Base-by-base conservation (phyloP, 2,797 vertebrate species). In the Syngnathus acus region DNA sequence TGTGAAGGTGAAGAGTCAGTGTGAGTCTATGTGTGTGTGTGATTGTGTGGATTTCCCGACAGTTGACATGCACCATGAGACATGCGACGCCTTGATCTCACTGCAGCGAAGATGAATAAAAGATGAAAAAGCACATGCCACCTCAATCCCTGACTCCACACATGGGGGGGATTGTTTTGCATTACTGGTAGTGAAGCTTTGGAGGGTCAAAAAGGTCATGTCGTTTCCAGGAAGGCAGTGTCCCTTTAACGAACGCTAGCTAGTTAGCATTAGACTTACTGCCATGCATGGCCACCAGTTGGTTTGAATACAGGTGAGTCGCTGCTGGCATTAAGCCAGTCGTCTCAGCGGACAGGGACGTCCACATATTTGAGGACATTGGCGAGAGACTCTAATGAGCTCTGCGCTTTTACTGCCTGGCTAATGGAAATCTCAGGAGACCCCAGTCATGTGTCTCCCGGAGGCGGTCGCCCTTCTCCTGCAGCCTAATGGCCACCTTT, bases 341-440 rank as follows among this genome's bases (percentile, higher is more conserved):
- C 8, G 54, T 37, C 7, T 38, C 32, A 9, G 11, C 14, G 7
- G 21, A 53, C 10, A 54, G 21, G 10, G 19, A n/a, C 1, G 50
- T 9, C 19, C 50, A 51, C 50, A 9, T 51, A 9, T n/a, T 51
- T 51, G 48, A 50, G 59, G 82, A 75, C 74, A 82, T 83, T 69
- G 82, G 82, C 66, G 57, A 50, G 72, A 79, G 83, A 80, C 84
- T 81, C 82, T 90, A 91, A 89, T 87, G 85, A 88, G 89, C 85
- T 74, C 75, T 87, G 87, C 86, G 90, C 87, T 90, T 90, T 91
- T 89, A 81, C 86, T 80, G 84, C 82, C 82, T 73, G 82, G 81
- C 89, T 90, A 87, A 90, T 87, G 86, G 81, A 88, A 90, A 86
- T 84, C 89, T 86, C 82, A 2, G 86, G 88, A 86, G 88, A 84